Evolutionary conservation across 2,113 vertebrate genomes (phyloP).

Genomic region (Uria lomvia): DNA sequence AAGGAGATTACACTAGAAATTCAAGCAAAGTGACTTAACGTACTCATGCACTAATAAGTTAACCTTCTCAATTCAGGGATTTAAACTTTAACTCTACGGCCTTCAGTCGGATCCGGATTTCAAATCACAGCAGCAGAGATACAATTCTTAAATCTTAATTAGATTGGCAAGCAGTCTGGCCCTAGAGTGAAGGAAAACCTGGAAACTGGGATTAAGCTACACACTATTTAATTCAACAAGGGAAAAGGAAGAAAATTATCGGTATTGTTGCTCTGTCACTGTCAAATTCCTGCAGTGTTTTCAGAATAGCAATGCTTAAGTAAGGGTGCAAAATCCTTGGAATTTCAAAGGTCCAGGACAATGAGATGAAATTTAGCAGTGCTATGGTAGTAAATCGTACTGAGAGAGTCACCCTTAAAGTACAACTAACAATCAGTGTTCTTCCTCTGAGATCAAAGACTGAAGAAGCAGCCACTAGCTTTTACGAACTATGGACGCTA

Average conservation of each 20-base stretch:
- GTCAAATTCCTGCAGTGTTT: background rate
- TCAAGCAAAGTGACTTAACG: slow-evolving; percentile 58
- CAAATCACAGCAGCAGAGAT: background rate
- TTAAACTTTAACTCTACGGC: slow-evolving; percentile 59
- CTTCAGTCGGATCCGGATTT: slow-evolving; percentile 47
- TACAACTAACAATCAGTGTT: background rate
- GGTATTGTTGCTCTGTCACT: background rate
- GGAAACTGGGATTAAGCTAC: background rate
- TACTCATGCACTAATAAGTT: slow-evolving; percentile 54
- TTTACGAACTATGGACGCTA: background rate
- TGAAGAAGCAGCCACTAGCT: background rate
- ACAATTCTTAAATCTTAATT: slow-evolving; percentile 67
- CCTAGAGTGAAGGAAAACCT: slow-evolving; percentile 3
- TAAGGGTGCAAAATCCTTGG: background rate
- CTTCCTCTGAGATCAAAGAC: background rate
- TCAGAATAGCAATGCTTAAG: background rate
- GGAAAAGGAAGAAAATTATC: background rate
- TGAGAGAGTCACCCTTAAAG: background rate
- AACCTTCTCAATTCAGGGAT: slow-evolving; percentile 38
- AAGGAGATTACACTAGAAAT: slow-evolving; percentile 64
- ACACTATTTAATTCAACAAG: slow-evolving; percentile 1
- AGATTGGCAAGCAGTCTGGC: slow-evolving; percentile 16
- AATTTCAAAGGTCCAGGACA: background rate
- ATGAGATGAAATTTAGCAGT: background rate
- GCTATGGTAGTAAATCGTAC: background rate